Percentiles rank a stretch among this genome's conserved stretches.
Evolutionary conservation across 2,113 vertebrate species (phyloP).

Genomic region (Rutilus rutilus): DNA sequence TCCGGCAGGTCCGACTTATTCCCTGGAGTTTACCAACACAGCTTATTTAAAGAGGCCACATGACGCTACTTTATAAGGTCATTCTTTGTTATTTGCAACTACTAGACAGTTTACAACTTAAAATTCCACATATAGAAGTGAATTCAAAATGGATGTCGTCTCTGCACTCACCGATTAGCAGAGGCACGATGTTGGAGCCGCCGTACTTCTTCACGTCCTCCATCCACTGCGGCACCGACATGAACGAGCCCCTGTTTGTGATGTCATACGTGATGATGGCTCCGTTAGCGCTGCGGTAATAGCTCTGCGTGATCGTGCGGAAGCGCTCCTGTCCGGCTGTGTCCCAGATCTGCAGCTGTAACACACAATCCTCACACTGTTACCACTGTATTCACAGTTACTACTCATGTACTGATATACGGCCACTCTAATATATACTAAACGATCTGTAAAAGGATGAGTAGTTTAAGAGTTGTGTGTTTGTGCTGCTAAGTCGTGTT

Average conservation of each 20-base stretch:
- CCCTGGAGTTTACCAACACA: constrained; percentile 71
- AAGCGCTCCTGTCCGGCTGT: constrained; percentile 89
- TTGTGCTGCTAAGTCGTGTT: too few species aligned
- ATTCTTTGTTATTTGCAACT: too few species aligned
- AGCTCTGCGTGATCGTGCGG: constrained; percentile 89
- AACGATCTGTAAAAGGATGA: too few species aligned
- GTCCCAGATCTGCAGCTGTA: constrained; percentile 91
- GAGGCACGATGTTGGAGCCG: constrained; percentile 82
- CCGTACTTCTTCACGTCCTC: constrained; percentile 87
- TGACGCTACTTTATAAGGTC: too few species aligned
- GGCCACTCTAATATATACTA: too few species aligned
- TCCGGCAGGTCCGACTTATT: constrained; percentile 86
- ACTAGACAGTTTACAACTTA: too few species aligned
- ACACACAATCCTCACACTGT: background rate
- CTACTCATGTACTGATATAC: too few species aligned
- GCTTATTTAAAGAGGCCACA: background rate
- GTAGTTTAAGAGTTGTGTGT: too few species aligned
- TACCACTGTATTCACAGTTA: too few species aligned
- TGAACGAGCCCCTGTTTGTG: constrained; percentile 82
- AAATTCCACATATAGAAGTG: too few species aligned
- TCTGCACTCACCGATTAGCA: constrained; percentile 82
- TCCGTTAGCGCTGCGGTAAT: constrained; percentile 87
- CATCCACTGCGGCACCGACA: constrained; percentile 86
- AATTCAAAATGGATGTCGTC: background rate
- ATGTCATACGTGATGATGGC: constrained; percentile 89